Conservation (phyloP, 2,113 vertebrate genomes). For the Anser brachyrhynchus region DNA sequence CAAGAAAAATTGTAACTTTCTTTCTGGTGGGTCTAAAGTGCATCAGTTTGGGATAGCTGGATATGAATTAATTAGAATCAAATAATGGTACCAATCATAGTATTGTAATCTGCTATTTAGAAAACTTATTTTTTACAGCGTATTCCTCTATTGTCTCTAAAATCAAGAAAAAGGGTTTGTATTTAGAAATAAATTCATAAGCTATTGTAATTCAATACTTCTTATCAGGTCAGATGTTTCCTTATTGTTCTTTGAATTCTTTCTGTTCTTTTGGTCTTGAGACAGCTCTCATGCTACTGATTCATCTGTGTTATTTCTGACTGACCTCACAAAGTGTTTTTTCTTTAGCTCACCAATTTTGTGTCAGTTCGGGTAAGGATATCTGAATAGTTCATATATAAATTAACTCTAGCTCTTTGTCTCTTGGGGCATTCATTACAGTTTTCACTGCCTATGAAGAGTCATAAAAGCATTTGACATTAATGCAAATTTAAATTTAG, state of each 20-base stretch:
- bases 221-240: not conserved
- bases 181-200: too few species aligned
- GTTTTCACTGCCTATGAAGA: constrained; percentile 28
- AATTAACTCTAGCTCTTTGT: constrained; percentile 26
- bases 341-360: constrained; percentile 46
- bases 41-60: not conserved
- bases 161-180: not conserved
- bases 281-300: constrained; percentile 10
- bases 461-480: constrained; percentile 44
- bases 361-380: constrained; percentile 36
- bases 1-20: not conserved
- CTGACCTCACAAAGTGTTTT: constrained; percentile 50
- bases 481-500: constrained; percentile 57
- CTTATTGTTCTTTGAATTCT: not conserved
- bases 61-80: not conserved
- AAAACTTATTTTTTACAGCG: not conserved
- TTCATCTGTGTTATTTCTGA: constrained; percentile 52
- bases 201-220: not conserved
- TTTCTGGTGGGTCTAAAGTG: not conserved
- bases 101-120: not conserved
- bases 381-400: constrained; percentile 39
- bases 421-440: constrained; percentile 41
- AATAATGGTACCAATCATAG: not conserved
- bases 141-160: not conserved
- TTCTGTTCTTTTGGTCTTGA: not conserved